phyloP scores from a whole-genome alignment of 2,113 vertebrate species.

The Carollia perspicillata region DNA sequence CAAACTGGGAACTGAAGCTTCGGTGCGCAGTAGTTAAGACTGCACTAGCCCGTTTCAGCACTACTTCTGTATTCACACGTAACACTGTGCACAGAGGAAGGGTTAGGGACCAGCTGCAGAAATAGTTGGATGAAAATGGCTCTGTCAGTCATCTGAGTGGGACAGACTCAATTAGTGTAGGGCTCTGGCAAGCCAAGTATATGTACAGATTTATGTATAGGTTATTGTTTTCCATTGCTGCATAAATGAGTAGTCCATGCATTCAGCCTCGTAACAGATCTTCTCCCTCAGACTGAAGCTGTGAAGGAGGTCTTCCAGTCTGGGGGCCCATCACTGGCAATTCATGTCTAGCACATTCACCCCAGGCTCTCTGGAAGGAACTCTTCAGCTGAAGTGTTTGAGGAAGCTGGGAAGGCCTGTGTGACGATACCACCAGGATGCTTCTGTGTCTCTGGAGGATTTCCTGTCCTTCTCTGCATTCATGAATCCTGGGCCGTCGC shows the following conservation, averaged over 20 bases:
- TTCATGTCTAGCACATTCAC: background rate
- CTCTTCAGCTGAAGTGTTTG: background rate
- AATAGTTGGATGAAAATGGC: background rate
- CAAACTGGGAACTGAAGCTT: background rate
- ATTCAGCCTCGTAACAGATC: background rate
- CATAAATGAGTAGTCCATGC: too few species aligned
- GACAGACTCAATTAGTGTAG: rapidly evolving
- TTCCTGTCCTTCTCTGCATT: background rate
- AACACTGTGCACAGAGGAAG: too few species aligned
- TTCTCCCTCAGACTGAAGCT: background rate
- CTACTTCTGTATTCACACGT: background rate
- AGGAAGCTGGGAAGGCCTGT: background rate
- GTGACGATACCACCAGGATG: too few species aligned
- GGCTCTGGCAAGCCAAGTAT: rapidly evolving
- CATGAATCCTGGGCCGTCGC: rapidly evolving
- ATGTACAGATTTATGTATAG: rapidly evolving
- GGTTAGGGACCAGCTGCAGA: background rate
- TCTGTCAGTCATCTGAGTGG: background rate
- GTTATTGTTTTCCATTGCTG: background rate
- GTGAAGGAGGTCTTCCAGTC: background rate
- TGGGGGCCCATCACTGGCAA: too few species aligned
- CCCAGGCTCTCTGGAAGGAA: background rate
- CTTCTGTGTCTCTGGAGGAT: background rate
- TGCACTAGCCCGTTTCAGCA: background rate
- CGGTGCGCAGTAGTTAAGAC: background rate